Conservation (phyloP, 2,113 vertebrate species). For the Haemorhous mexicanus region DNA sequence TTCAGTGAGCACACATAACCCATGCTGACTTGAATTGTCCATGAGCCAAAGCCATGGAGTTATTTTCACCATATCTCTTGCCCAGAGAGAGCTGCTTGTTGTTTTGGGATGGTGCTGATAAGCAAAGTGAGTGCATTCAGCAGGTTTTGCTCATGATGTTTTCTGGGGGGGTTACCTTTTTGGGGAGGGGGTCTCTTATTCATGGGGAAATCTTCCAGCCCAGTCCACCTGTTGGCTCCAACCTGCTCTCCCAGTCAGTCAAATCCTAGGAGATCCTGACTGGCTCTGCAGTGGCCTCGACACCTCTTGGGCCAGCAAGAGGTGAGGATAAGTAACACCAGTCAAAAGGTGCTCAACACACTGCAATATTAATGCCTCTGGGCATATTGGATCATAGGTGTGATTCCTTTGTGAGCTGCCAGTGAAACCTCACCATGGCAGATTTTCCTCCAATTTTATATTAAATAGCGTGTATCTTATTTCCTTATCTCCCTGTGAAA, state of each 20-base stretch:
- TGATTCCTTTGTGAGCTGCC: not conserved
- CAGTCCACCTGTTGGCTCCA: not conserved
- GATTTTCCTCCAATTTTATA: not conserved
- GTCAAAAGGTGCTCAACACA: not conserved
- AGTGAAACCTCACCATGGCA: not conserved
- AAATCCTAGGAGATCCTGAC: not conserved
- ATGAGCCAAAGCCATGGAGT: fast-evolving
- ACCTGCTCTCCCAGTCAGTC: not conserved
- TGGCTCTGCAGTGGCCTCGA: not conserved
- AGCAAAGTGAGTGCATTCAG: not conserved
- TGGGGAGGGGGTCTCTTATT: not conserved
- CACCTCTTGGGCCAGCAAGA: not conserved
- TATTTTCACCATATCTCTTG: not conserved
- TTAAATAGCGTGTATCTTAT: not conserved
- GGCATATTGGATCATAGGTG: not conserved
- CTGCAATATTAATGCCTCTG: not conserved
- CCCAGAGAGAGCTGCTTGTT: not conserved
- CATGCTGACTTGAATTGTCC: not conserved
- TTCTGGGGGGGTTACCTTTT: not conserved
- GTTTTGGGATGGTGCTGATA: not conserved
- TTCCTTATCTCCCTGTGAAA: not conserved
- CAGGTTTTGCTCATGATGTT: not conserved
- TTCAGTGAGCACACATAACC: not conserved
- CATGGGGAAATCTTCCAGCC: not conserved
- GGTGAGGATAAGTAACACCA: not conserved